Base-by-base conservation (phyloP, 2,113 vertebrate genomes). In the Gorsachius goisagi region DNA sequence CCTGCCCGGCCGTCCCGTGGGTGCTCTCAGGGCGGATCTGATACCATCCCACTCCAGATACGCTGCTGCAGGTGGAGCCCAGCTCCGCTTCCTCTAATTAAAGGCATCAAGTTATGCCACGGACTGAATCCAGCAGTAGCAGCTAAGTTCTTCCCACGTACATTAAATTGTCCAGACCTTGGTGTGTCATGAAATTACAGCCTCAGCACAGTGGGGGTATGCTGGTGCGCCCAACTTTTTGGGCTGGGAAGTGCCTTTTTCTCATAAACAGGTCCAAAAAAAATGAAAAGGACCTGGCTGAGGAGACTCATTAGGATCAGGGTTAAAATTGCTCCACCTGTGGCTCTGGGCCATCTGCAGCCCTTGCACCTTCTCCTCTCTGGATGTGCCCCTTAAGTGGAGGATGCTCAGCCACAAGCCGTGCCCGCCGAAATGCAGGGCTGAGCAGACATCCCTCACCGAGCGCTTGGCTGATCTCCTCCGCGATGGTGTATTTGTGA, bases 11-110 rank as follows among this genome's bases (percentile, higher is more conserved):
- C 18, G 0, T 14, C 82, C 69, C 0, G 1, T 6, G 59, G 64
- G 37, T 52, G 69, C 66, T 91, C 17, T 12, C 33, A 10, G 0
- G 37, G 67, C 1, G 8, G 72, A 14, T 91, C 67, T 0, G 39
- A 62, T 74, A 14, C 0, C 45, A 80, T 90, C 79, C 72, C n/a
- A 5, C 58, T 50, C 30, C 83, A 82, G 91, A 84, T 68, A 85
- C 0, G 17, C 78, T 59, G 71, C 88, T 81, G 32, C 16, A 37
- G 49, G 50, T 12, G 37, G 63, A 85, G 78, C 85, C 85, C 12
- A 9, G 50, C 75, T 88, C 53, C 85, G 59, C 59, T 86, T 91
- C 78, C 75, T 94, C 58, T 73, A 52, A 90, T 96, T 82, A 74
- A 74, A 93, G 50, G 88, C 85, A 55, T 90, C 90, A 85, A 55